Percentiles rank a stretch among this genome's conserved stretches.
Conservation (phyloP, 2,113 vertebrate genomes). For the Panurus biarmicus region DNA sequence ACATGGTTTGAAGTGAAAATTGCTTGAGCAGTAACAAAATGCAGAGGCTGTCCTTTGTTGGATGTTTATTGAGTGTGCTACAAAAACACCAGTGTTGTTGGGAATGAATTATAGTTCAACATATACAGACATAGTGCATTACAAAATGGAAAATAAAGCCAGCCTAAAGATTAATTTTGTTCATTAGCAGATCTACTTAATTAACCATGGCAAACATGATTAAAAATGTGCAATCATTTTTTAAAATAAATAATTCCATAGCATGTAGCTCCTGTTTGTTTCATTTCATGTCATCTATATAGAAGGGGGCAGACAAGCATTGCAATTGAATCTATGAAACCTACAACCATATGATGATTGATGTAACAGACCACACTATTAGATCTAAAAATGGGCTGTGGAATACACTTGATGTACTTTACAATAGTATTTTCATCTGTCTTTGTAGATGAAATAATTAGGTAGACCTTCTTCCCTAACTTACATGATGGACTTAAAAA, state of each 20-base stretch:
- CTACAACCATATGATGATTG: neutral
- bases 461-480: neutral
- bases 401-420: neutral
- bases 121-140: neutral
- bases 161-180: neutral
- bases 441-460: neutral
- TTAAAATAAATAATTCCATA: neutral
- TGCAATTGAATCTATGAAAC: neutral
- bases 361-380: neutral
- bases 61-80: neutral
- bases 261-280: neutral
- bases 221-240: neutral
- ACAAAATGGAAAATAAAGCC: neutral
- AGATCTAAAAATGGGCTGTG: neutral
- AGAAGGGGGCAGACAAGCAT: neutral
- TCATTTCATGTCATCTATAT: neutral
- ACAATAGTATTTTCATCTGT: neutral
- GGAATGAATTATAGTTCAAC: neutral
- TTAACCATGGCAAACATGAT: neutral
- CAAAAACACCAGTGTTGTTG: neutral
- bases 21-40: neutral
- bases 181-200: neutral
- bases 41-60: neutral
- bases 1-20: constrained; percentile 3
- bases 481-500: neutral